Evolutionary conservation across 2,113 vertebrate genomes (phyloP), one percentile per base, ranked within the genome.

Genomic region (Chrysemys picta): DNA sequence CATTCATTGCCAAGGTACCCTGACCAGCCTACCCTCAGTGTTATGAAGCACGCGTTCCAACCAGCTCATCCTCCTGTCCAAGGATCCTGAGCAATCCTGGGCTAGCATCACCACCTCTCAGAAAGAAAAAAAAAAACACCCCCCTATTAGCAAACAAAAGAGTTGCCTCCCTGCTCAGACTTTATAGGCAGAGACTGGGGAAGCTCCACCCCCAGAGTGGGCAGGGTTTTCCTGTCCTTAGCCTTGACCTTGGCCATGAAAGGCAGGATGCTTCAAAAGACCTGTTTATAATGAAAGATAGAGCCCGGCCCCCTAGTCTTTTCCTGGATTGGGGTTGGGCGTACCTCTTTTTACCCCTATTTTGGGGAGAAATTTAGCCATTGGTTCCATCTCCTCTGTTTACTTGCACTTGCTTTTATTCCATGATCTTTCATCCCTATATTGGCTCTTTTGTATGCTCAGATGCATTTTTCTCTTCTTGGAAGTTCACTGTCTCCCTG

Each of bases 401-500:
- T n/a, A 31, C 62, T 69, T 69, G 62, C 35, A 69, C 31, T 69
- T 69, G 35, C 27, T 69, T 69, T 69, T 69, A n/a, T 69, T 69
- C 62, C 62, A 69, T n/a, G 62, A 19, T n/a, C 35, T 69, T 69
- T 69, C 31, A 17, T n/a, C 62, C 62, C 31, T 35, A n/a, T 69
- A 31, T n/a, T 69, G 62, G 16, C 62, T 69, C 62, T 69, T n/a
- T 62, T 35, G 31, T n/a, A 31, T n/a, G 35, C 16, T 69, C 62
- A 19, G 62, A 69, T 69, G 62, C 62, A n/a, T 9, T 85, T 80
- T 88, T 38, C 21, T 6, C 35, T 2, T 1, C 52, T 9, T 4
- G 0, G 62, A 69, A 69, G 3, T 84, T 89, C 49, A 17, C 6
- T 6, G 27, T 82, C 80, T 31, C 12, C 2, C 19, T 3, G 0